Conservation (phyloP, 2,113 vertebrate genomes). For the Ramphastos sulfuratus region DNA sequence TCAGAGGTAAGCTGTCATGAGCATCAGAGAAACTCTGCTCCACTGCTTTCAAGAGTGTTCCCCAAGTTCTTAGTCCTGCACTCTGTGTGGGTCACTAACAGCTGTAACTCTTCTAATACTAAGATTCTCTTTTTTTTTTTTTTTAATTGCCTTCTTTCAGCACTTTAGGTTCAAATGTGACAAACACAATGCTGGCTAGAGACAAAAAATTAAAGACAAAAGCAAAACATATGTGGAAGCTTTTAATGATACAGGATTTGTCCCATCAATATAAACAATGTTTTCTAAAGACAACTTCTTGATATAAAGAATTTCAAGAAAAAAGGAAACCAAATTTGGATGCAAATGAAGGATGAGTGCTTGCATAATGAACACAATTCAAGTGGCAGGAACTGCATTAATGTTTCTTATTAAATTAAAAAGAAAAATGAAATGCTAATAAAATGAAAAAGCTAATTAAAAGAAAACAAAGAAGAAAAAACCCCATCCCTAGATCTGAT, state of each 20-base stretch:
- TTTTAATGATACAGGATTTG: neutral
- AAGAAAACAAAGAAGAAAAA: neutral
- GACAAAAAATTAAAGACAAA: neutral
- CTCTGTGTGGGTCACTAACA: neutral
- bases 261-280: neutral
- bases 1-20: neutral
- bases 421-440: neutral
- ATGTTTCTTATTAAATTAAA: neutral
- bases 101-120: neutral
- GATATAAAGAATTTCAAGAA: neutral
- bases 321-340: conserved; percentile 1
- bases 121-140: neutral
- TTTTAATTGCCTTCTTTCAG: neutral
- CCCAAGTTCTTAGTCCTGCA: neutral
- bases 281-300: neutral
- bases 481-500: neutral
- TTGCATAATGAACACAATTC: neutral
- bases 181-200: neutral
- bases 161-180: neutral
- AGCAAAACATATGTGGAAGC: neutral
- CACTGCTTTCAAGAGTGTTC: neutral
- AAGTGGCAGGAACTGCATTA: neutral
- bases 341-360: neutral
- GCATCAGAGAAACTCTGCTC: neutral
- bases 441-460: neutral